Evolutionary conservation across 2,888 invertebrate genomes (phyloP), one percentile per base, ranked within the genome.

Genomic region (Leucophenga maculata): DNA sequence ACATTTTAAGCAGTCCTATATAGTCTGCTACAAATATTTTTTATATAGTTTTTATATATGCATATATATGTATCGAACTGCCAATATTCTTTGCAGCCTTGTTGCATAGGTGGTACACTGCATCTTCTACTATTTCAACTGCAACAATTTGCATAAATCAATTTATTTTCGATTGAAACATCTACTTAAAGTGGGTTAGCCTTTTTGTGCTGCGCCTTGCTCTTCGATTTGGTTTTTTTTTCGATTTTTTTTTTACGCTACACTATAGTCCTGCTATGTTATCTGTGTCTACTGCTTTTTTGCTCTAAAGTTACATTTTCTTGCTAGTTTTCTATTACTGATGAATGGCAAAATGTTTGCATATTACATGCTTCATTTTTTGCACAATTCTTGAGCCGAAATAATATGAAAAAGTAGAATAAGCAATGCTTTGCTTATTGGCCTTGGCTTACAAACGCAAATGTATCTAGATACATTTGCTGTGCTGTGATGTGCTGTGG

Each of bases 131-230:
- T 6, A 48, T 22, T 48, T 64, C 46, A 64, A 48, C 62, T 64
- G 48, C 46, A 64, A 64, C 65, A 72, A 81, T 82, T 80, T 79
- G 55, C 78, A 82, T 77, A 82, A 78, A 75, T 67, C 69, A 69
- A 69, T 65, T 69, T 69, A 55, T 26, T 55, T 54, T 64, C 64
- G 46, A 59, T 59, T 68, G 68, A 54, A 64, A 64, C 62, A 64
- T 46, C 48, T 18, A 18, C 62, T 13, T n/a, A 64, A 64, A 64
- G 62, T 64, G 62, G 62, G 62, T 64, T 64, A 64, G 62, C 16
- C n/a, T n/a, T 65, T 52, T 52, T 32, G 32, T 31, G 31, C 20
- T 60, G n/a, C 6, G 20, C 48, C 50, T 14, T 22, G 31, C 64
- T 60, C 13, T 16, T 44, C 9, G n/a, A 6, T 26, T 39, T 8